phyloP scores from a whole-genome alignment of 2,797 vertebrate genomes.

The Scolopax rusticola region DNA sequence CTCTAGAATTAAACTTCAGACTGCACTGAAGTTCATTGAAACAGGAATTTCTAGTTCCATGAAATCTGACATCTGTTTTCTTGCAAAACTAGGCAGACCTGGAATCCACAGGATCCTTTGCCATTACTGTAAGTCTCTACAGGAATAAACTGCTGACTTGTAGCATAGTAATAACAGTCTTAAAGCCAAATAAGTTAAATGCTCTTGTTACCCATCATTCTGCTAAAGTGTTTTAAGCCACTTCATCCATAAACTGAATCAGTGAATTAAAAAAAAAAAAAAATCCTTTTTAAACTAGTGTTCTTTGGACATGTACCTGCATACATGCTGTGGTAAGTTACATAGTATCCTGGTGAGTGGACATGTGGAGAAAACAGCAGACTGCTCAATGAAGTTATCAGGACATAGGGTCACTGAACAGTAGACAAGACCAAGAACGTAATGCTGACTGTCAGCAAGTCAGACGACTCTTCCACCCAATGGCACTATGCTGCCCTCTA shows the following conservation, averaged over 20 bases:
- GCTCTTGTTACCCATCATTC: background rate
- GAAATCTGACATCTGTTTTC: background rate
- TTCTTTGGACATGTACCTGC: background rate
- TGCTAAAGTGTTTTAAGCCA: background rate
- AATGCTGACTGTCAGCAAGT: background rate
- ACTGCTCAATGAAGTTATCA: background rate
- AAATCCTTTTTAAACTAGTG: background rate
- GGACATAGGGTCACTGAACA: background rate
- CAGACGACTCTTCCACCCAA: background rate
- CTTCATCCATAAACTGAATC: background rate
- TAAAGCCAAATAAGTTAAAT: background rate
- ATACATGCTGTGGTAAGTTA: background rate
- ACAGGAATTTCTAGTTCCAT: background rate
- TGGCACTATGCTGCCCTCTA: background rate
- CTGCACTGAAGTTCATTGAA: background rate
- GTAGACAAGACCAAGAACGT: background rate
- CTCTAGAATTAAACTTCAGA: background rate
- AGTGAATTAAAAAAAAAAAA: background rate
- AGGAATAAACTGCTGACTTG: background rate
- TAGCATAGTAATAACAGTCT: background rate
- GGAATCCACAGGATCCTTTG: background rate
- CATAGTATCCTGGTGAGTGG: rapidly evolving
- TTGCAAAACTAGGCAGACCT: background rate
- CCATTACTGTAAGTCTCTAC: background rate
- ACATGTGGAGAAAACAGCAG: background rate